phyloP scores from a whole-genome alignment of 2,888 invertebrate species.

The Phragmatobia fuliginosa region DNA sequence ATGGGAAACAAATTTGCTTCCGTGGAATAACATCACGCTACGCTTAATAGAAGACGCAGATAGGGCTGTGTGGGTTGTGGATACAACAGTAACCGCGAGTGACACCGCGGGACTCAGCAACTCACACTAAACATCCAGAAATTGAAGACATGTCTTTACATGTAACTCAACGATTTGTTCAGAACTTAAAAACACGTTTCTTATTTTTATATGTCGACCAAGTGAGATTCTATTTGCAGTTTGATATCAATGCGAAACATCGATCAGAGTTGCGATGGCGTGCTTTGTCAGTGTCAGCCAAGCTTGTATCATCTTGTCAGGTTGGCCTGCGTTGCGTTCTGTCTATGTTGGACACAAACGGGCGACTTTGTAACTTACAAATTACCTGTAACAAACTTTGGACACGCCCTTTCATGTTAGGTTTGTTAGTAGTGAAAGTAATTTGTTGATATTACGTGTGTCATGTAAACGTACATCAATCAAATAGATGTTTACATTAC shows the following conservation, averaged over 20 bases:
- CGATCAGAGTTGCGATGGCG: slow-evolving; percentile 27
- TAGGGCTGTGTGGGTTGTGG: no score
- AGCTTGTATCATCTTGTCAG: slow-evolving; percentile 69
- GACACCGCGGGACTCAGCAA: no score
- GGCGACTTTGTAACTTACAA: slow-evolving; percentile 16
- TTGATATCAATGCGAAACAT: slow-evolving; percentile 38
- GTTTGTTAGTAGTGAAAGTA: slow-evolving; percentile 1
- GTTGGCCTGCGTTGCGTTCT: slow-evolving; percentile 55
- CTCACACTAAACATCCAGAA: not conserved
- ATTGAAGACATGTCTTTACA: not conserved
- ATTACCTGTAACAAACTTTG: not conserved
- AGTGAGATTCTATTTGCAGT: slow-evolving; percentile 19
- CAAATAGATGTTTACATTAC: not conserved
- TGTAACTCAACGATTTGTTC: not conserved
- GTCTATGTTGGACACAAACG: slow-evolving; percentile 45
- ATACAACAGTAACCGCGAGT: no score
- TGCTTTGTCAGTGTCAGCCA: slow-evolving; percentile 76
- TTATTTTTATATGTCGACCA: slow-evolving; percentile 8
- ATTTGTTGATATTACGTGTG: not conserved
- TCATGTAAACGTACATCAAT: not conserved
- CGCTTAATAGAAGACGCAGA: no score
- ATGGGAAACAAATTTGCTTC: no score
- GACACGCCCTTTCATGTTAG: not conserved
- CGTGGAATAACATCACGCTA: no score
- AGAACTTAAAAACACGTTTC: not conserved